phyloP scores from a whole-genome alignment of 2,888 invertebrate genomes.

The Poecilobothrus nobilitatus region DNA sequence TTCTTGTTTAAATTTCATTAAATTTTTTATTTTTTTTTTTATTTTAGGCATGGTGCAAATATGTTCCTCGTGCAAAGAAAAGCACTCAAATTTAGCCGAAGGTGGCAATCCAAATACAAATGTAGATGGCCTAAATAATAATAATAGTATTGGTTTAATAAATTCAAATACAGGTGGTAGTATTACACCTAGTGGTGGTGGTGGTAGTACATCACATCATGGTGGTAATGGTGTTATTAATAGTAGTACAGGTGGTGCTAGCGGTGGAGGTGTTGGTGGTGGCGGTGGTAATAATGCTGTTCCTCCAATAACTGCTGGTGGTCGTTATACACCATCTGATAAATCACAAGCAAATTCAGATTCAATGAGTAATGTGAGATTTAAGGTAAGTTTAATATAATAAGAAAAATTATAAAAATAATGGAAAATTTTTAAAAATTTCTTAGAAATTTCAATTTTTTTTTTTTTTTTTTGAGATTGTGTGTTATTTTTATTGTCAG shows the following conservation, averaged over 20 bases:
- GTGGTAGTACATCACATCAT: neutral
- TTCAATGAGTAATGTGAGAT: conserved; percentile 40
- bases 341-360: conserved; percentile 41
- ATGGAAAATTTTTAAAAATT: conserved; percentile 9
- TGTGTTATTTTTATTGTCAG: too few relatives aligned
- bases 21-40: conserved; percentile 7
- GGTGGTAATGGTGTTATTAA: conserved; percentile 20
- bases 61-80: conserved; percentile 77
- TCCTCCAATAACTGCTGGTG: conserved; percentile 23
- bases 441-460: neutral
- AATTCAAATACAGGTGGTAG: conserved; percentile 21
- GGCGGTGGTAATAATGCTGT: conserved; percentile 16
- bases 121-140: conserved; percentile 25
- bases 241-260: conserved; percentile 16
- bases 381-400: conserved; percentile 41
- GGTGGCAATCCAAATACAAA: conserved; percentile 34
- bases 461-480: too few relatives aligned
- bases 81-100: conserved; percentile 49
- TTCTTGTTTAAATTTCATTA: too few relatives aligned
- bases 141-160: conserved; percentile 23
- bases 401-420: too few relatives aligned
- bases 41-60: conserved; percentile 70
- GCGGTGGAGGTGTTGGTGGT: conserved; percentile 22
- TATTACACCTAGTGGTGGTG: conserved; percentile 19
- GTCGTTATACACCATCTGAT: conserved; percentile 41